These are phyloP conservation scores for Limnodromus scolopaceus DNA, from an alignment of 2,797 vertebrate genomes.

Conservation along the genomic window DNA sequence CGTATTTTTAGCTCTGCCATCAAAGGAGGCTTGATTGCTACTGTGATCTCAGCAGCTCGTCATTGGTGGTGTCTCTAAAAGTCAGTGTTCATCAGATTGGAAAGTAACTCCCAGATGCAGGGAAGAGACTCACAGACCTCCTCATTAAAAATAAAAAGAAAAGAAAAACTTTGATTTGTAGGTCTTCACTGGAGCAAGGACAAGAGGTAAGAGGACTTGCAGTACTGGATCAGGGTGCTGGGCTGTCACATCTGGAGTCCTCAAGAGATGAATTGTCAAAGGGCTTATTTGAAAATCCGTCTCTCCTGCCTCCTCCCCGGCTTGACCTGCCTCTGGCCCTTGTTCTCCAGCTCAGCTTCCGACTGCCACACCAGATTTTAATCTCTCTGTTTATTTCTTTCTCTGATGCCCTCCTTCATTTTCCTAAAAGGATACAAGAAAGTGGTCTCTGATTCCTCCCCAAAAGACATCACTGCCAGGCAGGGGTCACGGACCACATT, in stretches of 20 bases:
- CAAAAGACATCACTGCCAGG: background rate
- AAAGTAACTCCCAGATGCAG: constrained; percentile 45
- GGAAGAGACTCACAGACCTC: background rate
- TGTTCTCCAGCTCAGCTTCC: background rate
- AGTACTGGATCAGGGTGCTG: background rate
- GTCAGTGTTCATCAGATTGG: constrained; percentile 35
- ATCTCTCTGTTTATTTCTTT: background rate
- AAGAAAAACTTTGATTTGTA: background rate
- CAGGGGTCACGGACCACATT: background rate
- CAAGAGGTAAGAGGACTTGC: background rate
- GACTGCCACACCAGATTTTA: background rate
- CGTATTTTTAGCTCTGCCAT: constrained; percentile 68
- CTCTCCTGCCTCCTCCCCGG: background rate
- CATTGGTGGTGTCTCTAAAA: constrained; percentile 44
- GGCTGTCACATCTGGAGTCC: background rate
- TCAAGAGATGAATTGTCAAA: background rate
- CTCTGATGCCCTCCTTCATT: background rate
- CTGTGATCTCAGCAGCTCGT: constrained; percentile 52
- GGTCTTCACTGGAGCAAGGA: background rate
- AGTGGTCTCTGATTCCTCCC: background rate
- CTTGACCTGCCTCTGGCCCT: background rate
- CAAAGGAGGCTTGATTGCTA: constrained; percentile 70
- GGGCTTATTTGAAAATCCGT: background rate
- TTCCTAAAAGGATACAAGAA: background rate
- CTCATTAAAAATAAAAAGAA: constrained; percentile 8